These are phyloP conservation scores for Alectura lathami DNA, from an alignment of 2,113 vertebrate genomes.

Conservation along the genomic window DNA sequence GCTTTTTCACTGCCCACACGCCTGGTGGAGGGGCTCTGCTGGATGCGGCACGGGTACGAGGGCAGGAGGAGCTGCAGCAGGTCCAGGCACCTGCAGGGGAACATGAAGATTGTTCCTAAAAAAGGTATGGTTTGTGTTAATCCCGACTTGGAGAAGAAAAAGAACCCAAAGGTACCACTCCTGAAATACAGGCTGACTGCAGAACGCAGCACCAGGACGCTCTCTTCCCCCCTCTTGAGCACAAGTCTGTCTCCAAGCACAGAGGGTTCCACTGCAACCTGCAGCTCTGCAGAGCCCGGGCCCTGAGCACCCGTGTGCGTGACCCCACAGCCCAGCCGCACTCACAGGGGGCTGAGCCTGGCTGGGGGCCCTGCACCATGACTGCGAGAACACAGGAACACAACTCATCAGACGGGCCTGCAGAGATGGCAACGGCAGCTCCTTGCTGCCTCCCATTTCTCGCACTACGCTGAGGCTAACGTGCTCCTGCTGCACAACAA, in stretches of 20 bases:
- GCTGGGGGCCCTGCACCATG: constrained; percentile 54
- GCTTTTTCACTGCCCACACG: accelerated
- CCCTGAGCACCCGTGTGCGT: too few relatives aligned
- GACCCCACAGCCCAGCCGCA: too few relatives aligned
- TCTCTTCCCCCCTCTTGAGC: not conserved
- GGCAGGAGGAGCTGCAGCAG: not conserved
- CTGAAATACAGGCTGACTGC: not conserved
- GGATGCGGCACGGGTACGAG: accelerated
- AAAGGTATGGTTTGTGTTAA: not conserved
- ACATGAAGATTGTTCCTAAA: not conserved
- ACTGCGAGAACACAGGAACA: constrained; percentile 63
- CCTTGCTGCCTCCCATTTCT: constrained; percentile 53
- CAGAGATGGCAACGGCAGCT: constrained; percentile 40
- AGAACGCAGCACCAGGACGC: not conserved
- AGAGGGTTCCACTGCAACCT: too few relatives aligned
- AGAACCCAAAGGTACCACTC: not conserved
- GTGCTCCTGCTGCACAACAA: constrained; percentile 46
- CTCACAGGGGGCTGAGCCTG: not conserved
- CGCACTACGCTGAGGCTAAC: constrained; percentile 25
- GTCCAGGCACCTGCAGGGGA: not conserved
- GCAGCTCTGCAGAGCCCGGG: not conserved
- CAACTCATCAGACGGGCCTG: constrained; percentile 56
- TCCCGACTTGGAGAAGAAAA: constrained; percentile 1
- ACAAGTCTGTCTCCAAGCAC: not conserved
- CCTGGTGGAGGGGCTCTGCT: accelerated